These are phyloP conservation scores for Pteronura brasiliensis DNA, from an alignment of 2,113 vertebrate species.

Conservation along the genomic window DNA sequence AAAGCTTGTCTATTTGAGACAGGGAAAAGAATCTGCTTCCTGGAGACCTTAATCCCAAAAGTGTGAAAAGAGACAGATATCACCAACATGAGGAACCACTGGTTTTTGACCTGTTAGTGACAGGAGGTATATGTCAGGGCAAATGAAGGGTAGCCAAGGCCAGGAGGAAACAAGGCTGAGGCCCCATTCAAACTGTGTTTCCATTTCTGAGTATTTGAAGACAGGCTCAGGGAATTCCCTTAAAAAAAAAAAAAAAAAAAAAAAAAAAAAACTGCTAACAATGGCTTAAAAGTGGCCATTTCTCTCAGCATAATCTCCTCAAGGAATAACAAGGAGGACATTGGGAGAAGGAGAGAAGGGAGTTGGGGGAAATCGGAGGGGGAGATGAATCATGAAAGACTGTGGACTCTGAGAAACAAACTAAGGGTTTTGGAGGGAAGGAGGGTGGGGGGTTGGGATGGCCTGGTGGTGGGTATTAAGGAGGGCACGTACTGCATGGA, in stretches of 20 bases:
- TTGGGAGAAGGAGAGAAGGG: no score
- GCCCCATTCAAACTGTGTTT: neutral
- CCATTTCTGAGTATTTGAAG: neutral
- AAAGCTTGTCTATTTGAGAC: neutral
- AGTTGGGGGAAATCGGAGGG: no score
- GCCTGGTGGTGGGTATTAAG: no score
- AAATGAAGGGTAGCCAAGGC: neutral
- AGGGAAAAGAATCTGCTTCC: neutral
- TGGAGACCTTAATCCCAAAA: neutral
- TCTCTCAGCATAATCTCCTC: neutral
- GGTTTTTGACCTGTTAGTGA: neutral
- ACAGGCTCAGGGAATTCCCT: neutral
- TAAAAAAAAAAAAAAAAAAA: neutral
- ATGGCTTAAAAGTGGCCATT: neutral
- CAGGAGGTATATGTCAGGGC: neutral
- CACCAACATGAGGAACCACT: neutral
- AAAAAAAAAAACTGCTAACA: neutral
- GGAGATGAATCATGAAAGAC: no score
- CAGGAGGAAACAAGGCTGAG: neutral
- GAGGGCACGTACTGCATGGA: no score
- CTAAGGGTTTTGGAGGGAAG: no score
- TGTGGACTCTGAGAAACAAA: no score
- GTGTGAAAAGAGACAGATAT: neutral
- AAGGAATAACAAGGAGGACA: no score
- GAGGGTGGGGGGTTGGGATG: no score